A percentile compares a stretch with the other conserved stretches of the same genome.
Evolutionary conservation across 1,140 invertebrate genomes (phyloP).

Genomic region (Agraylea sexmaculata): DNA sequence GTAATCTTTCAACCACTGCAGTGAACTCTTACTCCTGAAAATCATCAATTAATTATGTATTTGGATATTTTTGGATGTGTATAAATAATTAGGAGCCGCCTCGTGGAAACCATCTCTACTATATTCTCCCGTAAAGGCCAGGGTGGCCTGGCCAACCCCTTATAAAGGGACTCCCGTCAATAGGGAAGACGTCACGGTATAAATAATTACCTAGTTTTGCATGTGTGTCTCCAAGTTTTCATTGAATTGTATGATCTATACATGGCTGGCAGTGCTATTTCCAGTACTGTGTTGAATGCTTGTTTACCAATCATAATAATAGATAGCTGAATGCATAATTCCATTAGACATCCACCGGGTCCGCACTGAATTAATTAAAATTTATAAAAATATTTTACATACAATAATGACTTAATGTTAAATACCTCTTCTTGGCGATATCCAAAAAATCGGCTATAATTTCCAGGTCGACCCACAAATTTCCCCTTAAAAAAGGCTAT

Average conservation of each 20-base stretch:
- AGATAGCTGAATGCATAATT: constrained; percentile 83
- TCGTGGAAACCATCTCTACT: no score
- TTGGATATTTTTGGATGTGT: not conserved
- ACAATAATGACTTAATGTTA: constrained; percentile 4
- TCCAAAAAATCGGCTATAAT: constrained; percentile 63
- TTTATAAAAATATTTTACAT: not conserved
- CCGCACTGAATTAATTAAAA: constrained; percentile 43
- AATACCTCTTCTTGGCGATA: constrained; percentile 74
- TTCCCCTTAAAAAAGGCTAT: constrained; percentile 97
- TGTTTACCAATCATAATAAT: constrained; percentile 97
- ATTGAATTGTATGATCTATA: constrained; percentile 63
- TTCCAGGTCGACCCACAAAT: constrained; percentile 71
- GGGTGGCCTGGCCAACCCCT: no score
- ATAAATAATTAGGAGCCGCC: not conserved
- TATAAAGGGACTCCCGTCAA: no score
- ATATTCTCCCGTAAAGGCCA: no score
- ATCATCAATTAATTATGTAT: not conserved
- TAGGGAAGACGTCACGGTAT: no score
- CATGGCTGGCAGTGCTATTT: constrained; percentile 62
- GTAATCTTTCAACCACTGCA: constrained; percentile 85
- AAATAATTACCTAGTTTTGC: constrained; percentile 6
- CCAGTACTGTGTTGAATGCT: constrained; percentile 80
- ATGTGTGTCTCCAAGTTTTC: constrained; percentile 25
- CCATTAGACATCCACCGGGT: constrained; percentile 82
- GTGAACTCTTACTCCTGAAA: constrained; percentile 32